A percentile compares a stretch with the other conserved stretches of the same genome.
These are phyloP conservation scores for Eclectus roratus DNA, from an alignment of 2,113 vertebrate genomes.

Conservation along the genomic window DNA sequence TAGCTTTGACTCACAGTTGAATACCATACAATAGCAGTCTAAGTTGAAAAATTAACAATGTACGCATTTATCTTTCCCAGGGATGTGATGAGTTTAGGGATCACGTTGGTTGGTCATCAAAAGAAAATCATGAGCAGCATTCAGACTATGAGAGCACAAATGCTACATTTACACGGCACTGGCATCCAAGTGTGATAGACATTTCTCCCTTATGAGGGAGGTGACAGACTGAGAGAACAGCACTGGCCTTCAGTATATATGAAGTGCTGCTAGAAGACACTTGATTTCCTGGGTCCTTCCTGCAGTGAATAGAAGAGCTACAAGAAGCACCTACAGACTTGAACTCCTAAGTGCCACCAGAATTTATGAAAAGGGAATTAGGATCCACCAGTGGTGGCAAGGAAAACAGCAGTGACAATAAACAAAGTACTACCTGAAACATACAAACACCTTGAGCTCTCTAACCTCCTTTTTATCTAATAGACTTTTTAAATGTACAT, in stretches of 20 bases:
- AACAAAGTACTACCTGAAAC: slow-evolving; percentile 91
- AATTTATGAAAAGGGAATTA: slow-evolving; percentile 81
- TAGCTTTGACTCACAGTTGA: slow-evolving; percentile 27
- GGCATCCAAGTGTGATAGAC: slow-evolving; percentile 95
- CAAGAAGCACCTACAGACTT: slow-evolving; percentile 86
- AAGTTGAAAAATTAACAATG: slow-evolving; percentile 64
- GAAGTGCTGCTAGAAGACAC: slow-evolving; percentile 83
- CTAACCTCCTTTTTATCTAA: slow-evolving; percentile 88
- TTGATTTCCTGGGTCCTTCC: slow-evolving; percentile 79
- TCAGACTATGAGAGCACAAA: slow-evolving; percentile 99
- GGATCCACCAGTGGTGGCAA: slow-evolving; percentile 82
- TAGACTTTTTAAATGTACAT: slow-evolving; percentile 88
- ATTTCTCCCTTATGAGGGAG: slow-evolving; percentile 68
- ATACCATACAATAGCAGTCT: neutral
- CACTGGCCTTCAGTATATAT: slow-evolving; percentile 79
- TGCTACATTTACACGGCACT: slow-evolving; percentile 96
- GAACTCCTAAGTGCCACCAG: slow-evolving; percentile 88
- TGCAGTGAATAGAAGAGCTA: slow-evolving; percentile 77
- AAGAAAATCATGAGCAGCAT: slow-evolving; percentile 99
- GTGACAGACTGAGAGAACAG: slow-evolving; percentile 77
- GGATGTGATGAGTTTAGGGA: slow-evolving; percentile 98
- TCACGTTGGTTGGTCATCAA: slow-evolving; percentile 97
- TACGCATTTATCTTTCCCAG: slow-evolving; percentile 79
- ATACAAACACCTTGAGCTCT: slow-evolving; percentile 84
- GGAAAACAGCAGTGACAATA: slow-evolving; percentile 83